Base-by-base conservation (phyloP, 2,113 vertebrate genomes). In the Phasianus colchicus region DNA sequence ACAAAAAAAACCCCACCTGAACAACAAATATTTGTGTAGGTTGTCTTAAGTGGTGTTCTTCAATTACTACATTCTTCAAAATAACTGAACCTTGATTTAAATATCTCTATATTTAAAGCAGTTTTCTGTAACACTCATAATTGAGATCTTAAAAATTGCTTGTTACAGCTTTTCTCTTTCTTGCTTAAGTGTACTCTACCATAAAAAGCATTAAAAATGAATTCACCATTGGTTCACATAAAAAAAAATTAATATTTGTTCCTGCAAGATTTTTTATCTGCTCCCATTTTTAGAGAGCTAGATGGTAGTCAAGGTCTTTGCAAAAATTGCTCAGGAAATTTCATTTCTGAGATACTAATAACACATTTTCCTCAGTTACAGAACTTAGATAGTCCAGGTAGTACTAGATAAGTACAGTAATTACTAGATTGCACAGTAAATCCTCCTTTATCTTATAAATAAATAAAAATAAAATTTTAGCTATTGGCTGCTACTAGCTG, bases 121-220 rank as follows among this genome's bases (percentile, higher is more conserved):
- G 30, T 64, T 96, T 74, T 85, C 69, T 55, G 19, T 89, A 95
- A 86, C 86, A 81, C 25, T 82, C 84, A 85, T 79, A 94, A 96
- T 45, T 32, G 70, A 66, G 64, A 92, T 96, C 42, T 93, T 80
- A 42, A 88, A 95, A 89, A 60, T 83, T 92, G 77, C 29, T 69
- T 85, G 54, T 11, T 82, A 17, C 7, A 42, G 21, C 40, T 74
- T 90, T 75, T 89, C 30, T 32, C 10, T 72, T 93, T 22, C 61
- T 93, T 34, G 80, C 92, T 96, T 92, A 93, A 96, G 96, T 81
- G 74, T 27, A 80, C 30, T 90, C 72, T 92, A 80, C 58, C 89
- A 27, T 87, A 89, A 96, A 95, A 96, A 65, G 1, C 50, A 87
- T 94, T 96, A 89, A 70, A 48, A 89, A 89, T 89, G 30, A 96